Evolutionary conservation across 2,113 vertebrate species (phyloP).

Genomic region (Ailuropoda melanoleuca): DNA sequence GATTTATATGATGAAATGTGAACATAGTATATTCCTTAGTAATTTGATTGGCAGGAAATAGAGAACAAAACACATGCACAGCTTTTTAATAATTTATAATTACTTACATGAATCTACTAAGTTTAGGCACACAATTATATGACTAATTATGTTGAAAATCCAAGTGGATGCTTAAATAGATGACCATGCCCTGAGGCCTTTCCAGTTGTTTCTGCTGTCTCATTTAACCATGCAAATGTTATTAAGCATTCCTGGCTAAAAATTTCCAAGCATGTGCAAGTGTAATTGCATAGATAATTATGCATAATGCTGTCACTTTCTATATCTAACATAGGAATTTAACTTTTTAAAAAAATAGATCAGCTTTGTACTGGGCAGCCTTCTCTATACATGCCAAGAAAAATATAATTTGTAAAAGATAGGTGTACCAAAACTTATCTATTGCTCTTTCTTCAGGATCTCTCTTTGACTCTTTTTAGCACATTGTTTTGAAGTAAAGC

Average conservation of each 20-base stretch:
- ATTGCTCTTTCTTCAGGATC: not conserved
- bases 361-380: not conserved
- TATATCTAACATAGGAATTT: constrained; percentile 53
- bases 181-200: constrained; percentile 81
- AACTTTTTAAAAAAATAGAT: not conserved
- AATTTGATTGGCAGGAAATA: constrained; percentile 76
- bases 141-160: constrained; percentile 84
- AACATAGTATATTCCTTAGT: constrained; percentile 29
- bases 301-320: constrained; percentile 67
- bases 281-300: constrained; percentile 74
- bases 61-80: constrained; percentile 65
- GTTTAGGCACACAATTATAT: constrained; percentile 80
- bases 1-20: constrained; percentile 40
- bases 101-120: constrained; percentile 80
- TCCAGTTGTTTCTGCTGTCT: constrained; percentile 78
- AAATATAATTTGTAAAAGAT: constrained; percentile 50
- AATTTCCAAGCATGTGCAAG: constrained; percentile 69
- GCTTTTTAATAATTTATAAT: constrained; percentile 81
- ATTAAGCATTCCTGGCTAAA: constrained; percentile 75
- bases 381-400: constrained; percentile 39
- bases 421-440: not conserved
- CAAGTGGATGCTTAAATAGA: constrained; percentile 80
- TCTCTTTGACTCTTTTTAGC: not conserved
- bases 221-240: constrained; percentile 81
- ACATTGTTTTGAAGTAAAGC: not conserved